phyloP scores from a whole-genome alignment of 1,140 invertebrate genomes.

The Orussus abietinus region DNA sequence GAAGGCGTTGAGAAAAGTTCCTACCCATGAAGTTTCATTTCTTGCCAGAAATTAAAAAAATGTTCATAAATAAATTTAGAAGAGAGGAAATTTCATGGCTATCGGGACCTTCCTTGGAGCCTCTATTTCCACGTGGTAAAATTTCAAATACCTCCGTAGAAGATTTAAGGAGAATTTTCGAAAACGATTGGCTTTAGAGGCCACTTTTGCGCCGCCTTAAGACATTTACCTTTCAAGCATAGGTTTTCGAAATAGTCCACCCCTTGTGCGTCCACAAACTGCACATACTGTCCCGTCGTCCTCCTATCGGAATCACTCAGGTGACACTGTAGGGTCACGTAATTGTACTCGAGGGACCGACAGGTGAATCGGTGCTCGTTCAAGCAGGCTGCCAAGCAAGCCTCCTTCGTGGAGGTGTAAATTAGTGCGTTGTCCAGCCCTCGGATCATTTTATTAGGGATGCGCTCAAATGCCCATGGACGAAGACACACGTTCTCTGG shows the following conservation, averaged over 20 bases:
- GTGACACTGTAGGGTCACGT: constrained; percentile 85
- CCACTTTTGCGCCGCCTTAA: no score
- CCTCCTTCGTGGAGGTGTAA: constrained; percentile 90
- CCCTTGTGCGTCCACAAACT: constrained; percentile 83
- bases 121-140: no score
- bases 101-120: no score
- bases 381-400: constrained; percentile 85
- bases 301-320: constrained; percentile 84
- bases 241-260: constrained; percentile 95
- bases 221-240: constrained; percentile 79
- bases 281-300: constrained; percentile 76
- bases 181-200: constrained; percentile 1
- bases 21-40: no score
- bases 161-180: no score
- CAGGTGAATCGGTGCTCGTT: constrained; percentile 91
- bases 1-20: no score
- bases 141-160: no score
- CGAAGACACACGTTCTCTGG: constrained; percentile 84
- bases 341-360: constrained; percentile 90
- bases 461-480: constrained; percentile 89
- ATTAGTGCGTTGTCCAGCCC: constrained; percentile 87
- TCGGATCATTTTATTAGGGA: constrained; percentile 86
- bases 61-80: no score
- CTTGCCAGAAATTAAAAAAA: no score
- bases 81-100: no score